Evolutionary conservation across 2,113 vertebrate genomes (phyloP), one percentile per base, ranked within the genome.

Genomic region (Morone chrysops): DNA sequence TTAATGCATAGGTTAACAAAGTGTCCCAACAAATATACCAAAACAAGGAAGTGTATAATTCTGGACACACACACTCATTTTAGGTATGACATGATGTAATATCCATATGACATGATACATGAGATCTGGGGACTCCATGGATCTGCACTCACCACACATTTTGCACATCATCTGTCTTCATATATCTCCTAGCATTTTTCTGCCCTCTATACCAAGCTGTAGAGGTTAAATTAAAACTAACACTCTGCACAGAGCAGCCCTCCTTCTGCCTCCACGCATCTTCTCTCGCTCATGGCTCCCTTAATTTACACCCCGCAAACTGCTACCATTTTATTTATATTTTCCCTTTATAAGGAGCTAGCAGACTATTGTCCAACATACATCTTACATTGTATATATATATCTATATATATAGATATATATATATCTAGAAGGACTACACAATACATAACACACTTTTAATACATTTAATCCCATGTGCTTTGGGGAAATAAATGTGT

Each of bases 81-180:
- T 45, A 75, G 17, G 11, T 51, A 6, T 53, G n/a, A 36, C 57
- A 43, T 57, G 31, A 66, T 61, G 56, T 54, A 25, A 56, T 63
- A 75, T 54, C 22, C 6, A 45, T 61, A 56, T 53, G 41, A 70
- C 66, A 77, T 83, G 50, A 83, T 43, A n/a, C 50, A 77, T 72
- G 36, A 43, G 13, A n/a, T 45, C 53, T 41, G 57, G n/a, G 2
- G 3, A 13, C 36, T 14, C 9, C 2, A 8, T 13, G 12, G 31
- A 14, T 57, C 43, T 45, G 36, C 50, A 41, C 36, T 78, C 17
- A 45, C 41, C 11, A 4, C 50, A 51, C 48, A 8, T 60, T 60
- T 43, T 6, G 5, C 62, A 73, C 38, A 53, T 20, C 74, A 71
- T 66, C 60, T 47, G 69, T 56, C 70, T 79, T 84, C 63, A 79